These are phyloP conservation scores for Cerastis rubricosa DNA, from an alignment of 2,888 invertebrate genomes.

Conservation along the genomic window DNA sequence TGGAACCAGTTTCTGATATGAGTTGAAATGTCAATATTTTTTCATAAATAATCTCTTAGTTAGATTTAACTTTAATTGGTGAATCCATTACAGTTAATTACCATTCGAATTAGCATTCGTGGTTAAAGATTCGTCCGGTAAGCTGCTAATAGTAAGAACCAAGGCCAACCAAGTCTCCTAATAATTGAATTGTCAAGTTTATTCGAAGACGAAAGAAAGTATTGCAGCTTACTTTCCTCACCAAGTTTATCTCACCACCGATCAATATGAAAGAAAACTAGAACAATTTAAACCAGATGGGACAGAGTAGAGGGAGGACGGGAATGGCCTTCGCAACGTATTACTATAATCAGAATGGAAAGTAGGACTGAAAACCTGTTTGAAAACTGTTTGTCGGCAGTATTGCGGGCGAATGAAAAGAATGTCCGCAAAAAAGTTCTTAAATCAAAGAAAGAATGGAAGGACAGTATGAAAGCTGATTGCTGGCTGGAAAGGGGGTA, in stretches of 20 bases:
- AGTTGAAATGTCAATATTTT: slow-evolving; percentile 1
- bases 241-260: not conserved
- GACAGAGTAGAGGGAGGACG: not conserved
- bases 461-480: too few species aligned
- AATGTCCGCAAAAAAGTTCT: too few species aligned
- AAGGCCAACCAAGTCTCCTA: not conserved
- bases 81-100: not conserved
- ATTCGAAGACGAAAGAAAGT: not conserved
- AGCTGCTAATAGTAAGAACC: not conserved
- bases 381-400: not conserved
- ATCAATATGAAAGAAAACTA: not conserved
- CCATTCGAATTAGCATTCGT: too few species aligned
- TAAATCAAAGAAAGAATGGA: too few species aligned
- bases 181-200: not conserved
- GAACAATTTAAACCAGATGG: not conserved
- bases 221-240: not conserved
- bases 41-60: not conserved
- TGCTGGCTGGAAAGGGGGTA: too few species aligned
- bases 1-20: slow-evolving; percentile 8
- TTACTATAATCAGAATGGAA: not conserved
- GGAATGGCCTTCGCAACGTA: not conserved
- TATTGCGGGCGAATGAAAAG: not conserved
- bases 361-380: not conserved
- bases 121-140: not conserved
- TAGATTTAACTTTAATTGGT: slow-evolving; percentile 29